Evolutionary conservation across 2,888 invertebrate genomes (phyloP), one percentile per base, ranked within the genome.

Genomic region (Pecten maximus): DNA sequence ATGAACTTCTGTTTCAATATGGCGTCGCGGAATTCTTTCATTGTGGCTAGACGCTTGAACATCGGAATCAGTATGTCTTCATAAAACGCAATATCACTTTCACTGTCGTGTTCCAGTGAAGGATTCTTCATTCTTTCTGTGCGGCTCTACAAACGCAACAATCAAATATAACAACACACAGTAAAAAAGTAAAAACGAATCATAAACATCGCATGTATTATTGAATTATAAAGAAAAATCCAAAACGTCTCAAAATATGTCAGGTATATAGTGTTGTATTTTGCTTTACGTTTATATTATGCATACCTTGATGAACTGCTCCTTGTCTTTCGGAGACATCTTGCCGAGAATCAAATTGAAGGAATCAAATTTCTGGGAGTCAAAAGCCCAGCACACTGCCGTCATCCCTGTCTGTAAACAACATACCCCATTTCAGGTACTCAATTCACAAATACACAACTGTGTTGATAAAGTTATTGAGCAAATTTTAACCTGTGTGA

Each of bases 371-470:
- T 94, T 94, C 28, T 92, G 91, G 4, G 90, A 89, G 2, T 91
- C 87, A 15, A 93, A 89, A 0, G 94, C 94, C 60, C 92, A 91
- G 91, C 94, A 95, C 35, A 95, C 90, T 12, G 95, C 93, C 0
- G 95, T 95, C 40, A 90, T 91, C 0, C 94, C 94, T 40, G 92
- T 90, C 95, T 95, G 93, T 19, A 91, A 91, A n/a, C n/a, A n/a
- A n/a, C n/a, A n/a, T n/a, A n/a, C n/a, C n/a, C n/a, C n/a, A n/a
- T n/a, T n/a, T n/a, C n/a, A n/a, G n/a, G n/a, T n/a, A n/a, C n/a
- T n/a, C n/a, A n/a, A n/a, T n/a, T n/a, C n/a, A n/a, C n/a, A n/a
- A n/a, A n/a, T n/a, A n/a, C n/a, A n/a, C n/a, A n/a, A n/a, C n/a
- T n/a, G n/a, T n/a, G n/a, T n/a, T n/a, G n/a, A n/a, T n/a, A n/a